These are phyloP conservation scores for Musca domestica DNA, from an alignment of 1,140 invertebrate species.

Conservation along the genomic window DNA sequence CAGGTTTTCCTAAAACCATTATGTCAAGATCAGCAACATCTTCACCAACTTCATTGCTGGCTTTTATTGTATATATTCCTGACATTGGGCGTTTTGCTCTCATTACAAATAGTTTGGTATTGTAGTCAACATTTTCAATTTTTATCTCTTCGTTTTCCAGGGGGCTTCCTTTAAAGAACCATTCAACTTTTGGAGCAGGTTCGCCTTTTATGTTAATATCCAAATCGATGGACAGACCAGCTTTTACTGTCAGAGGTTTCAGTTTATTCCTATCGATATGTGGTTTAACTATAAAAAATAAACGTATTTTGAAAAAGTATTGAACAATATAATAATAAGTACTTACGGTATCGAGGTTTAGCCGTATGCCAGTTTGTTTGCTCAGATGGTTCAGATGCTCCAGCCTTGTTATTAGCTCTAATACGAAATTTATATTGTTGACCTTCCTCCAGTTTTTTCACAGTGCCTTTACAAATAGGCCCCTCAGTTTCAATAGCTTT, in stretches of 20 bases:
- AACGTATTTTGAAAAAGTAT: background rate
- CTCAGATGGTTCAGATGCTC: conserved; percentile 91
- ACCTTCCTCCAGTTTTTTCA: conserved; percentile 87
- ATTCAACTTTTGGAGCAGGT: conserved; percentile 85
- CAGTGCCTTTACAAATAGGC: conserved; percentile 75
- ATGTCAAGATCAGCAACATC: conserved; percentile 90
- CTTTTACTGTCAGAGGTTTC: conserved; percentile 80
- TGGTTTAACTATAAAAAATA: conserved; percentile 74
- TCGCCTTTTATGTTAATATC: conserved; percentile 92
- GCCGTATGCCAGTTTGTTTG: conserved; percentile 93
- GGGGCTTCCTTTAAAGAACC: conserved; percentile 81
- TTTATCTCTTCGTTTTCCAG: conserved; percentile 67
- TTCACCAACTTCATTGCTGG: conserved; percentile 91
- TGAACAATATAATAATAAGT: conserved; percentile 16
- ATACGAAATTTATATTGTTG: conserved; percentile 95
- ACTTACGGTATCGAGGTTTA: conserved; percentile 87
- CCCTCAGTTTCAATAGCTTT: conserved; percentile 75
- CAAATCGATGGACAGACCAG: conserved; percentile 85
- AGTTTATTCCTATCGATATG: conserved; percentile 89
- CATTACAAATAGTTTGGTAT: conserved; percentile 85
- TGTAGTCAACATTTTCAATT: conserved; percentile 85
- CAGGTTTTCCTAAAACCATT: conserved; percentile 80
- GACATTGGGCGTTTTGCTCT: conserved; percentile 78
- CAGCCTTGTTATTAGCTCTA: conserved; percentile 93
- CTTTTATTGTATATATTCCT: conserved; percentile 89